phyloP scores from a whole-genome alignment of 2,797 vertebrate genomes.

The Esox masquinongy region DNA sequence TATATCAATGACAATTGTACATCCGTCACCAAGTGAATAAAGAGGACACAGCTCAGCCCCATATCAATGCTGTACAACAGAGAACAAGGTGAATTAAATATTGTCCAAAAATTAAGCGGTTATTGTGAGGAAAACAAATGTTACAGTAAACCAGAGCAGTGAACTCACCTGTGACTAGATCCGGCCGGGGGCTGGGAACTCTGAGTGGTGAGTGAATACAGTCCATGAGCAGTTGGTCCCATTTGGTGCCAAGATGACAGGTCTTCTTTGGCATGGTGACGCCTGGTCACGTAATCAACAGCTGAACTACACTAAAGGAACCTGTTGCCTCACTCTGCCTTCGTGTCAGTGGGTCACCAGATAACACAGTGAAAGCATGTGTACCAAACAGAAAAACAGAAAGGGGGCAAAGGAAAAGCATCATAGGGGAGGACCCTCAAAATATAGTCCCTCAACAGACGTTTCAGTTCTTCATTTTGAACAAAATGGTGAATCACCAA shows the following conservation, averaged over 20 bases:
- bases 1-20: not conserved
- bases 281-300: slow-evolving; percentile 35
- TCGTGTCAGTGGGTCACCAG: slow-evolving; percentile 47
- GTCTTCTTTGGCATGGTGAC: slow-evolving; percentile 77
- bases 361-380: not conserved
- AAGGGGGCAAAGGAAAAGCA: slow-evolving; percentile 9
- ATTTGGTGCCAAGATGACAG: slow-evolving; percentile 34
- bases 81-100: not conserved
- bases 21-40: not conserved
- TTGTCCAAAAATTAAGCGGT: not conserved
- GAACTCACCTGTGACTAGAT: slow-evolving; percentile 54
- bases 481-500: slow-evolving; percentile 61
- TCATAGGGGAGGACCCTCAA: slow-evolving; percentile 19
- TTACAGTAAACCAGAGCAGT: not conserved
- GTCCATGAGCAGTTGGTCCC: slow-evolving; percentile 49
- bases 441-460: slow-evolving; percentile 39
- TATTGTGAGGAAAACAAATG: not conserved
- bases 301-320: slow-evolving; percentile 73
- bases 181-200: not conserved
- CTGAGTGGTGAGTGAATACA: slow-evolving; percentile 31
- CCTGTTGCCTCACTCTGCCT: slow-evolving; percentile 78
- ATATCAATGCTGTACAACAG: not conserved
- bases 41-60: not conserved
- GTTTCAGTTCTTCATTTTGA: slow-evolving; percentile 68
- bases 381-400: slow-evolving; percentile 16